Evolutionary conservation across 2,113 vertebrate genomes (phyloP).

Genomic region (Salvelinus fontinalis): DNA sequence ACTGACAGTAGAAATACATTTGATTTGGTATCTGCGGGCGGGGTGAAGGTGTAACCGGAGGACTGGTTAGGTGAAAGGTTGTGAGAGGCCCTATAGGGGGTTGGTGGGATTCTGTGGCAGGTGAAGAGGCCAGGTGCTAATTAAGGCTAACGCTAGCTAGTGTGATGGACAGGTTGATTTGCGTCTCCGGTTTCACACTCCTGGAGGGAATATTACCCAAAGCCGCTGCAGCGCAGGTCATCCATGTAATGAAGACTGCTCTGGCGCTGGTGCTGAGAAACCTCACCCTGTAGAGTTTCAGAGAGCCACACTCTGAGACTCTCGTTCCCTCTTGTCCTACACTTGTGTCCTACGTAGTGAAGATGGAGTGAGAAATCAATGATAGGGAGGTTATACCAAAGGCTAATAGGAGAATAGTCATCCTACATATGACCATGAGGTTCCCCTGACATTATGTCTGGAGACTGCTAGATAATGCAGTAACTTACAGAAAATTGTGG

Average conservation of each 20-base stretch:
- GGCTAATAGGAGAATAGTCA: slow-evolving; percentile 6
- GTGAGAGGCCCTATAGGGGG: slow-evolving; percentile 3
- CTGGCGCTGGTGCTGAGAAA: slow-evolving; percentile 36
- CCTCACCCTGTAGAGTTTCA: slow-evolving; percentile 27
- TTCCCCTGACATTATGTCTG: no score
- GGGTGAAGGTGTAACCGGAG: slow-evolving; percentile 32
- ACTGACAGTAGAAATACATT: slow-evolving; percentile 38
- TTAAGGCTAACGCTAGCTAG: slow-evolving; percentile 47
- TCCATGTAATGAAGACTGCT: slow-evolving; percentile 40
- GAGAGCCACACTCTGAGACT: slow-evolving; percentile 5
- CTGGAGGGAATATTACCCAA: slow-evolving; percentile 56
- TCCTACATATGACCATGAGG: not conserved
- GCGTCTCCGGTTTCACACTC: slow-evolving; percentile 64
- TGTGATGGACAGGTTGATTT: slow-evolving; percentile 43
- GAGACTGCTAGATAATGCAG: no score
- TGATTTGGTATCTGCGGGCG: slow-evolving; percentile 49
- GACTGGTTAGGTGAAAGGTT: slow-evolving; percentile 60
- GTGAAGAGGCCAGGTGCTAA: slow-evolving; percentile 65
- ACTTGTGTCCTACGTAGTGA: no score
- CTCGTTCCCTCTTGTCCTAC: slow-evolving; percentile 19
- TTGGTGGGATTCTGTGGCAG: slow-evolving; percentile 51
- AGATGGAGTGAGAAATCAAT: slow-evolving; percentile 16
- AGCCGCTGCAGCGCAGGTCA: slow-evolving; percentile 22
- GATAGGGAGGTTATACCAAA: slow-evolving; percentile 16
- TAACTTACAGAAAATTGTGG: no score